Percentiles rank a stretch among this genome's conserved stretches.
Conservation (phyloP, 2,113 vertebrate genomes). For the Lophius piscatorius region DNA sequence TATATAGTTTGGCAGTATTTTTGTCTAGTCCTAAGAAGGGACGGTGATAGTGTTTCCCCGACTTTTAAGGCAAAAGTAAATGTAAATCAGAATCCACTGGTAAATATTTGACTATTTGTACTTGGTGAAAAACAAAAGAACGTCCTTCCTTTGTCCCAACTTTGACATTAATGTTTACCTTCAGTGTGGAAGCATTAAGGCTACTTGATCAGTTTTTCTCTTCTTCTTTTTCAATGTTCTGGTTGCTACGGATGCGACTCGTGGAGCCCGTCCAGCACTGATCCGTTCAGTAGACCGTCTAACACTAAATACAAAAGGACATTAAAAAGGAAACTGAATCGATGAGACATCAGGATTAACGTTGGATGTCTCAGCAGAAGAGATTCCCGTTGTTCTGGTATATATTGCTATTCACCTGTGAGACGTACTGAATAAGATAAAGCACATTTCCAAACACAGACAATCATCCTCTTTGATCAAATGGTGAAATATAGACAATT, state of each 20-base stretch:
- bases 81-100: slow-evolving; percentile 56
- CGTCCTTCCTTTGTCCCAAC: slow-evolving; percentile 16
- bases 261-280: too few relatives aligned
- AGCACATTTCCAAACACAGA: slow-evolving; percentile 54
- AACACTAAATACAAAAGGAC: slow-evolving; percentile 24
- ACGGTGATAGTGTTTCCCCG: slow-evolving; percentile 65
- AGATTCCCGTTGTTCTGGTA: slow-evolving; percentile 9
- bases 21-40: slow-evolving; percentile 32
- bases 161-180: slow-evolving; percentile 3
- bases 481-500: slow-evolving; percentile 54
- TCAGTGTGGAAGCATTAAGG: slow-evolving; percentile 18
- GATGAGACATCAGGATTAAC: slow-evolving; percentile 12
- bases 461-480: slow-evolving; percentile 54
- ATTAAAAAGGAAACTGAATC: slow-evolving; percentile 57
- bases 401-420: slow-evolving; percentile 66
- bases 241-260: slow-evolving; percentile 61
- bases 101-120: slow-evolving; percentile 35
- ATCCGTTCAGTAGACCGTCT: slow-evolving; percentile 14
- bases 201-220: slow-evolving; percentile 26
- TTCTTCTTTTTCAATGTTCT: slow-evolving; percentile 35
- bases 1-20: slow-evolving; percentile 33
- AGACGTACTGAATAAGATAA: slow-evolving; percentile 37
- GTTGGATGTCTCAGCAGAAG: slow-evolving; percentile 10
- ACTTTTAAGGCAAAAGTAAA: slow-evolving; percentile 75
- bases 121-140: slow-evolving; percentile 30